Percentiles rank a stretch among this genome's conserved stretches.
Evolutionary conservation across 2,888 invertebrate species (phyloP).

Genomic region (Kryphioiulus occultus): DNA sequence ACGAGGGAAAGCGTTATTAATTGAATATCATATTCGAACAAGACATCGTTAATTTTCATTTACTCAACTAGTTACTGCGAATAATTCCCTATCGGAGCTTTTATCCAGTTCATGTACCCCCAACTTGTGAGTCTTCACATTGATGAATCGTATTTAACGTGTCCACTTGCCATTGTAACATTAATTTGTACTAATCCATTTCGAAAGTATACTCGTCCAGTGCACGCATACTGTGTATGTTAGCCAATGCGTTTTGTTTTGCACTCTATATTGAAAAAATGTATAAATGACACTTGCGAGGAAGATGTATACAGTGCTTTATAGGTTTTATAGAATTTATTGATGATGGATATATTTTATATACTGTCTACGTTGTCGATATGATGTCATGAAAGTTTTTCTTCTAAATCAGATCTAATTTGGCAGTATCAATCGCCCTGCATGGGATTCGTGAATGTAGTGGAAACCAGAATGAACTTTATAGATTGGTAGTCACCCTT

Average conservation of each 20-base stretch:
- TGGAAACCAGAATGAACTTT: neutral
- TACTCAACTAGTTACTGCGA: too few relatives aligned
- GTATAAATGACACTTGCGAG: neutral
- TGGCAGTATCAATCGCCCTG: neutral
- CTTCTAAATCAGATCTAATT: neutral
- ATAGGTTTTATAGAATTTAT: conserved; percentile 20
- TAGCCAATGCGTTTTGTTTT: conserved; percentile 3
- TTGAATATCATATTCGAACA: neutral
- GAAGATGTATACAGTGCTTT: conserved; percentile 12
- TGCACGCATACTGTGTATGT: conserved; percentile 18
- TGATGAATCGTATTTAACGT: neutral
- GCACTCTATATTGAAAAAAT: neutral
- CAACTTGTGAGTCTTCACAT: neutral
- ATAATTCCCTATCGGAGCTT: neutral
- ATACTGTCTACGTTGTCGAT: conserved; percentile 19
- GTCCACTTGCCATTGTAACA: conserved; percentile 19
- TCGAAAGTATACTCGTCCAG: neutral
- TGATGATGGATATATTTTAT: conserved; percentile 31
- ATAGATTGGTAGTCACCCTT: neutral
- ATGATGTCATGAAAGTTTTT: neutral
- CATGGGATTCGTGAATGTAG: neutral
- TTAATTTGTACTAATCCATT: neutral
- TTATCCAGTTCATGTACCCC: neutral
- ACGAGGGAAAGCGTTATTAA: neutral
- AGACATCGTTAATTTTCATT: too few relatives aligned